Evolutionary conservation across 2,113 vertebrate species (phyloP).

Genomic region (Syngnathus floridae): DNA sequence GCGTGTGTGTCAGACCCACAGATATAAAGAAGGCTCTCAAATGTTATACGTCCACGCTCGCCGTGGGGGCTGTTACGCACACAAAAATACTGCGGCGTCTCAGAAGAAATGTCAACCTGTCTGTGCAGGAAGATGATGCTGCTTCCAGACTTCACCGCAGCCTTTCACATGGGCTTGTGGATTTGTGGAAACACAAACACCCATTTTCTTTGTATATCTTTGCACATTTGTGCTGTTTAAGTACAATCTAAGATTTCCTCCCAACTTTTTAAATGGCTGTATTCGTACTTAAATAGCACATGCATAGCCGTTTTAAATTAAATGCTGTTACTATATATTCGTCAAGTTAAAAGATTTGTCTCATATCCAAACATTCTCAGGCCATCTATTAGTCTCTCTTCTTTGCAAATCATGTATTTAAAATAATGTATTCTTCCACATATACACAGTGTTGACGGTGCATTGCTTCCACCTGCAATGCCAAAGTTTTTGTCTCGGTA

Average conservation of each 20-base stretch:
- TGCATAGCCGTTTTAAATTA: too few species aligned
- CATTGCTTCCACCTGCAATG: too few species aligned
- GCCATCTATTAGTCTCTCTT: too few species aligned
- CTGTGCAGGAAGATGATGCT: slow-evolving; percentile 7
- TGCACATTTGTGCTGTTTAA: not conserved
- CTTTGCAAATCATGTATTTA: too few species aligned
- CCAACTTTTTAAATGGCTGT: too few species aligned
- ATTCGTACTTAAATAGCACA: too few species aligned
- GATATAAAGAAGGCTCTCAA: slow-evolving; percentile 34
- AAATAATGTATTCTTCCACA: too few species aligned
- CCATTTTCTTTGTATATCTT: not conserved
- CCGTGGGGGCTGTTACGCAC: slow-evolving; percentile 14
- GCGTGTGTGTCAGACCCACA: slow-evolving; percentile 8
- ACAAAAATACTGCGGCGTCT: slow-evolving; percentile 1
- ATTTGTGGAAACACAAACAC: not conserved
- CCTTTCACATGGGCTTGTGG: slow-evolving; percentile 1
- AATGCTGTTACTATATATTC: too few species aligned
- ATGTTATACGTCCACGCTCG: slow-evolving; percentile 29
- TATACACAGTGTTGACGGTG: too few species aligned
- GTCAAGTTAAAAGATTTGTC: too few species aligned
- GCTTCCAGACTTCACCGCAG: slow-evolving; percentile 3
- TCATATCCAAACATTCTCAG: too few species aligned
- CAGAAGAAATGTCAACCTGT: slow-evolving; percentile 28
- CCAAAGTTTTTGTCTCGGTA: too few species aligned
- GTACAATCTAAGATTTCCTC: not conserved